Base-by-base conservation (phyloP, 2,113 vertebrate genomes). In the Australoheros scitulus region DNA sequence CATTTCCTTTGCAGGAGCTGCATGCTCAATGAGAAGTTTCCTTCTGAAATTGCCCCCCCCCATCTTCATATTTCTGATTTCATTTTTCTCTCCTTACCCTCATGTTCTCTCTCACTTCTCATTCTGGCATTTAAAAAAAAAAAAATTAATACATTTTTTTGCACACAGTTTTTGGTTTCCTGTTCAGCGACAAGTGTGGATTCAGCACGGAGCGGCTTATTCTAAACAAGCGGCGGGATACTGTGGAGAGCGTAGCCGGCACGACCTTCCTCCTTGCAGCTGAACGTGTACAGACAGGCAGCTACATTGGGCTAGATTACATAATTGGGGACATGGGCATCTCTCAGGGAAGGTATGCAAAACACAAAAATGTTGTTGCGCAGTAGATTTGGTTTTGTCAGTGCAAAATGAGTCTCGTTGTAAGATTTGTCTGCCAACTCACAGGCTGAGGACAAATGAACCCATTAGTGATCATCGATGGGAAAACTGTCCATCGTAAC, bases 171-270 rank as follows among this genome's bases (percentile, higher is more conserved):
- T 97, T 99, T 74, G 95, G 94, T 70, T 99, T 99, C 95, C 96
- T 98, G 86, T 99, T 99, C 85, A 98, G 97, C 79, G 98, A 98
- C 70, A 98, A 97, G 79, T 99, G 98, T 85, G 98, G 98, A 58
- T 99, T 97, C 94, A 99, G 96, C 76, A 93, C 89, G 0, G 98
- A 99, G 65, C 96, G 93, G 6, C 97, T 99, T 20, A 50, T 96
- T 55, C 89, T 99, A 64, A 98, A 95, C 92, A 91, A 96, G 82
- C 92, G 94, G 34, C 94, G 97, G 77, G 97, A 98, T 82, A 92
- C 96, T 3, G 98, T 99, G 83, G 97, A 99, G 91, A 98, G 97
- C 0, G 93, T 96, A 22, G 98, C 98, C 1, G 97, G 98, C 52
- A 95, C 96, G 93, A 92, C 95, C 43, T 93, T 97, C 2, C 96